Percentiles rank a stretch among this genome's conserved stretches.
These are phyloP conservation scores for Drosophila testacea DNA, from an alignment of 2,888 invertebrate species.

Conservation along the genomic window DNA sequence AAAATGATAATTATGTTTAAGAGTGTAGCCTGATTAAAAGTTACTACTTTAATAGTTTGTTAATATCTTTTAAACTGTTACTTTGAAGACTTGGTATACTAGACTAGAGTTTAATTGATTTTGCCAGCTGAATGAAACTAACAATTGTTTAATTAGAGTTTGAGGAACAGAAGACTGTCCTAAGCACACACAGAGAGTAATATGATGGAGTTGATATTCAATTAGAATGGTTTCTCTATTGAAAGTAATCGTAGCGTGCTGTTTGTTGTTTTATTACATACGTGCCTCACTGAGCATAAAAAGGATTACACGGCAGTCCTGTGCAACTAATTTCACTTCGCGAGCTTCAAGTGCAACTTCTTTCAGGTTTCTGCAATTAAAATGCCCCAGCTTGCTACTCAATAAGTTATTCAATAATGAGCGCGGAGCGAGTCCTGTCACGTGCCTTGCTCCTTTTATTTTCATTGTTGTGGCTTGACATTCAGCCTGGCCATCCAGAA, in stretches of 20 bases:
- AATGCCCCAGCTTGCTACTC: constrained; percentile 8
- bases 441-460: constrained; percentile 72
- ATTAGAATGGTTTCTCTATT: constrained; percentile 33
- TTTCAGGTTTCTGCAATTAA: constrained; percentile 28
- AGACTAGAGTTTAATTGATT: constrained; percentile 10
- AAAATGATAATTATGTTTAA: not conserved
- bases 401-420: constrained; percentile 74
- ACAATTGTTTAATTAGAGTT: constrained; percentile 5
- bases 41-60: not conserved
- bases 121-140: not conserved
- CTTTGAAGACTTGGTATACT: no score
- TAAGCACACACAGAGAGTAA: constrained; percentile 19
- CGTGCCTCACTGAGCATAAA: constrained; percentile 84
- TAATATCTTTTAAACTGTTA: not conserved
- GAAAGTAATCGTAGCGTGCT: constrained; percentile 42
- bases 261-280: constrained; percentile 73
- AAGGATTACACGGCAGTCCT: constrained; percentile 78
- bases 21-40: not conserved
- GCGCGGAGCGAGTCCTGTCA: constrained; percentile 69
- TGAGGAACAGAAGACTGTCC: constrained; percentile 15
- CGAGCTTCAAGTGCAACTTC: constrained; percentile 19
- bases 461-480: constrained; percentile 67
- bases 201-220: constrained; percentile 31
- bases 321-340: constrained; percentile 36
- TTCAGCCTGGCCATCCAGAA: constrained; percentile 21